A percentile compares a stretch with the other conserved stretches of the same genome.
These are phyloP conservation scores for Chrysogorgia sp. DNA, from an alignment of 92 coral and sea anemone species.

Conservation along the genomic window DNA sequence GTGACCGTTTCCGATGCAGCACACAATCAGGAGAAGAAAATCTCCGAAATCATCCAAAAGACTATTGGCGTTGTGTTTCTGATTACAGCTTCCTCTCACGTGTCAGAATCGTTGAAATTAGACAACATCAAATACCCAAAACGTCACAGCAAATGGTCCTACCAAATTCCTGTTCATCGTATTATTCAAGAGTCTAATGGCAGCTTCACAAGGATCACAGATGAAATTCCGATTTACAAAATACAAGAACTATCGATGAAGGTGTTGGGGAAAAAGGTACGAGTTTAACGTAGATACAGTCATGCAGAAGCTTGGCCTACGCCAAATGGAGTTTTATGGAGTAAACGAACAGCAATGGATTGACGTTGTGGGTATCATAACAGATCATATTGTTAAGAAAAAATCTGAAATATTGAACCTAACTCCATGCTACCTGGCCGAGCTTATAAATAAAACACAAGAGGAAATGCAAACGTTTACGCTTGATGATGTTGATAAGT, in stretches of 20 bases:
- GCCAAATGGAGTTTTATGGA: slow-evolving; percentile 18
- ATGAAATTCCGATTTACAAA: slow-evolving; percentile 18
- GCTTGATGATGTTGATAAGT: slow-evolving; percentile 25
- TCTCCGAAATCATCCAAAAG: slow-evolving; percentile 16
- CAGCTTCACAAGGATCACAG: neutral
- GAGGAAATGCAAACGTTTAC: slow-evolving; percentile 11
- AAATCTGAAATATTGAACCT: slow-evolving; percentile 17
- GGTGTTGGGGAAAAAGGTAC: slow-evolving; percentile 19
- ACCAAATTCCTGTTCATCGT: slow-evolving; percentile 9
- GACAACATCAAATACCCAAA: slow-evolving; percentile 9
- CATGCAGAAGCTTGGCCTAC: neutral
- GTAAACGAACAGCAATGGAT: slow-evolving; percentile 29
- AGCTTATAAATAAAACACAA: slow-evolving; percentile 22
- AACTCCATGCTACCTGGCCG: slow-evolving; percentile 35
- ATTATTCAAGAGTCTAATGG: slow-evolving; percentile 4
- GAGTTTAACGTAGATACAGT: slow-evolving; percentile 7
- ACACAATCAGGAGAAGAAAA: neutral
- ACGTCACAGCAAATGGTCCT: slow-evolving; percentile 21
- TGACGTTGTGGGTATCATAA: slow-evolving; percentile 18
- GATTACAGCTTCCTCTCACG: slow-evolving; percentile 12
- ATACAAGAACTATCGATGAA: slow-evolving; percentile 27
- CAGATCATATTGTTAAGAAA: slow-evolving; percentile 3
- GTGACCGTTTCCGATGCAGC: slow-evolving; percentile 28
- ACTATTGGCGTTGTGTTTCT: slow-evolving; percentile 11
- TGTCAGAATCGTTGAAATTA: slow-evolving; percentile 2